Conservation (phyloP, 2,888 invertebrate genomes). For the Tromatobia lineatoria region DNA sequence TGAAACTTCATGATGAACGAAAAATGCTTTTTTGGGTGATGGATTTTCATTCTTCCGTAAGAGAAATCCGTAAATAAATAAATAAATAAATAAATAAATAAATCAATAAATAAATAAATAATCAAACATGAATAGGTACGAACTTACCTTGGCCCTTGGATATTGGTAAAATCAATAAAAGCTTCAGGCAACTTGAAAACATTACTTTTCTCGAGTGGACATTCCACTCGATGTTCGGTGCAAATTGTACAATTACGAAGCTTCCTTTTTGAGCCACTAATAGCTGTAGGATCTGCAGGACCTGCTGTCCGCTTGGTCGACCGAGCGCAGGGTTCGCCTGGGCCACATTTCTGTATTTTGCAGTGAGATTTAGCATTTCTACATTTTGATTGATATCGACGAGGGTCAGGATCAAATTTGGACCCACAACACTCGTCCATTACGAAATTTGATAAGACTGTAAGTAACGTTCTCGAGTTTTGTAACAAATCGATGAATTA, state of each 20-base stretch:
- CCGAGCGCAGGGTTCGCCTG: slow-evolving; percentile 9
- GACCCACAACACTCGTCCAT: slow-evolving; percentile 50
- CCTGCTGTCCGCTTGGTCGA: slow-evolving; percentile 33
- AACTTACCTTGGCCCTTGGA: slow-evolving; percentile 61
- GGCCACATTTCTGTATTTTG: slow-evolving; percentile 16
- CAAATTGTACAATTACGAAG: slow-evolving; percentile 52
- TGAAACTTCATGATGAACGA: too few relatives aligned
- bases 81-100: not conserved
- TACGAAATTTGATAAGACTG: not conserved
- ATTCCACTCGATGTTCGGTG: slow-evolving; percentile 39
- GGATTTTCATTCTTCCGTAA: too few relatives aligned
- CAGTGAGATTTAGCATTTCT: not conserved
- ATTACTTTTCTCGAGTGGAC: slow-evolving; percentile 38
- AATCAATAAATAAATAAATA: not conserved
- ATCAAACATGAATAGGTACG: not conserved
- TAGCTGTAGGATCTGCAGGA: not conserved
- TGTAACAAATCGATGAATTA: not conserved
- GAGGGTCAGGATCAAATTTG: slow-evolving; percentile 27
- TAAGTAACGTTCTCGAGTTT: too few relatives aligned
- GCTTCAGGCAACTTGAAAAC: slow-evolving; percentile 43
- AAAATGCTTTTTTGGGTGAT: too few relatives aligned
- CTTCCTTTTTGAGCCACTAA: slow-evolving; percentile 27
- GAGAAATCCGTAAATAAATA: too few relatives aligned
- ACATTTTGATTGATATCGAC: slow-evolving; percentile 16
- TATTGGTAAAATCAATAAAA: slow-evolving; percentile 40